Evolutionary conservation across 2,888 invertebrate species (phyloP).

Genomic region (Altica lythri): DNA sequence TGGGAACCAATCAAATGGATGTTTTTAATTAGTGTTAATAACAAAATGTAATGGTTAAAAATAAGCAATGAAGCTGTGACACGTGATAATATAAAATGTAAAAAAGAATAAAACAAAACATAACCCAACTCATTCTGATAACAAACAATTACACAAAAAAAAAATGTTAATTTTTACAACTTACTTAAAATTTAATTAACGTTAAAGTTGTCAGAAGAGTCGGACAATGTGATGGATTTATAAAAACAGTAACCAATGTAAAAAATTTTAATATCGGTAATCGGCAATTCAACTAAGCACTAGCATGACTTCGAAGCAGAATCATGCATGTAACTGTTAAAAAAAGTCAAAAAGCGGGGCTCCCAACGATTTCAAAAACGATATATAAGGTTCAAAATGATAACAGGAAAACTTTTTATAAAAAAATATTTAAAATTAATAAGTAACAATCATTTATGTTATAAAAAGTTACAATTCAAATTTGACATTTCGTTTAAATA

Average conservation of each 20-base stretch:
- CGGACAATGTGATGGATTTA: constrained; percentile 16
- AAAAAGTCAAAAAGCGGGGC: constrained; percentile 49
- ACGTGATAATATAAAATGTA: constrained; percentile 32
- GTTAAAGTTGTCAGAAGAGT: constrained; percentile 16
- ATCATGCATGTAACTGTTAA: constrained; percentile 51
- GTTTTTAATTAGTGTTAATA: constrained; percentile 52
- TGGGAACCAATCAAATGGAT: constrained; percentile 50
- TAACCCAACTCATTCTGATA: constrained; percentile 19
- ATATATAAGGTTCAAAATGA: constrained; percentile 42
- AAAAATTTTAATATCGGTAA: constrained; percentile 31
- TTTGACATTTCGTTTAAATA: constrained; percentile 1
- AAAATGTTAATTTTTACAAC: too few relatives aligned
- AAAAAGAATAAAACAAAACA: constrained; percentile 27
- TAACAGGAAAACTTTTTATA: constrained; percentile 26
- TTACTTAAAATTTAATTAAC: too few relatives aligned
- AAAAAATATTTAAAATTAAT: background rate
- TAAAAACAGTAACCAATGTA: constrained; percentile 30
- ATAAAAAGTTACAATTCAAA: too few relatives aligned
- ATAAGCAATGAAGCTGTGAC: constrained; percentile 52
- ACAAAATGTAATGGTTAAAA: constrained; percentile 53
- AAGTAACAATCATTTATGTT: too few relatives aligned
- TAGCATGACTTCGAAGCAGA: constrained; percentile 52
- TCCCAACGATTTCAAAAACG: constrained; percentile 49
- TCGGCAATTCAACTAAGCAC: constrained; percentile 42
- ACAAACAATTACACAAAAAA: constrained; percentile 16